These are phyloP conservation scores for Scartelaos histophorus DNA, from an alignment of 2,113 vertebrate genomes.

Conservation along the genomic window DNA sequence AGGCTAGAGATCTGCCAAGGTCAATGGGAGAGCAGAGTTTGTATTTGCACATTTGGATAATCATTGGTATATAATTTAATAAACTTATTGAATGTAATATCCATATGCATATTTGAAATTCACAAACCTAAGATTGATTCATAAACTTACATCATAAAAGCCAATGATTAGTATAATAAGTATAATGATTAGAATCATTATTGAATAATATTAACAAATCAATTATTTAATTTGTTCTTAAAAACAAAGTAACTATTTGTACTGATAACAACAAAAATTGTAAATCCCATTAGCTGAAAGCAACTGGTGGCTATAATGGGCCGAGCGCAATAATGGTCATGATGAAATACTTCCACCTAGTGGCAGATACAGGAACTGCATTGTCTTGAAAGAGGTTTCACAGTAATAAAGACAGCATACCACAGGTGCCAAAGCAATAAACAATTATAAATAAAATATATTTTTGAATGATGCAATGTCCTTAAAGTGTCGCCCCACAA, in stretches of 20 bases:
- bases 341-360: slow-evolving; percentile 47
- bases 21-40: not conserved
- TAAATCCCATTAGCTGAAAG: not conserved
- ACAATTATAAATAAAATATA: no score
- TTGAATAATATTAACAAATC: not conserved
- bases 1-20: no score
- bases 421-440: no score
- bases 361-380: slow-evolving; percentile 26
- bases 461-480: no score
- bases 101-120: not conserved
- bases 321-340: slow-evolving; percentile 2
- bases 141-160: not conserved
- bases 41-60: not conserved
- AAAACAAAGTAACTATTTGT: not conserved
- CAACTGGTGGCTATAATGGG: not conserved
- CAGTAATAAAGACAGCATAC: not conserved
- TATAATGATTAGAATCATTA: no score
- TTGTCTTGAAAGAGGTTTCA: not conserved
- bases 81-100: not conserved
- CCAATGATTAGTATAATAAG: not conserved
- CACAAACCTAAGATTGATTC: not conserved
- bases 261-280: not conserved
- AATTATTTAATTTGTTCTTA: not conserved
- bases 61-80: not conserved
- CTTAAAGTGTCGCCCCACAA: no score